phyloP scores from a whole-genome alignment of 2,113 vertebrate genomes.

The Myotis davidii region DNA sequence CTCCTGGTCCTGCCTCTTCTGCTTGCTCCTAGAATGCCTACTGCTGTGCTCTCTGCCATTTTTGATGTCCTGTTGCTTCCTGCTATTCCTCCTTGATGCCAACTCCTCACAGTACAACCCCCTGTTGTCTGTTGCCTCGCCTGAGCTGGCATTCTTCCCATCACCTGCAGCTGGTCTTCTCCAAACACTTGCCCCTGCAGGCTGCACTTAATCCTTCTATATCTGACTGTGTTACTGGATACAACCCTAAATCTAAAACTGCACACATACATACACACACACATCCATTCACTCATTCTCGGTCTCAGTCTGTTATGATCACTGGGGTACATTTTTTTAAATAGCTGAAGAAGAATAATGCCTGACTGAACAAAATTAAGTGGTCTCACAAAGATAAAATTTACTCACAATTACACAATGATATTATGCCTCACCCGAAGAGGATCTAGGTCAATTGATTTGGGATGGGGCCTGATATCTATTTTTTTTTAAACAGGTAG shows the following conservation, averaged over 20 bases:
- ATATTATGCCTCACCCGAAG: background rate
- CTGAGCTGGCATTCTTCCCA: slow-evolving; percentile 48
- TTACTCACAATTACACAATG: background rate
- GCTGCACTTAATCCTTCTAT: slow-evolving; percentile 52
- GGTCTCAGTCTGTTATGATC: background rate
- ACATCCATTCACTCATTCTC: background rate
- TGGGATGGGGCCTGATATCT: background rate
- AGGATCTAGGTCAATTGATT: slow-evolving; percentile 32
- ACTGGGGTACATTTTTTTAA: slow-evolving; percentile 35
- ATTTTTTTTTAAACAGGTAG: background rate
- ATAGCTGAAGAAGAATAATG: background rate
- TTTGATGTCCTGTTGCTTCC: background rate
- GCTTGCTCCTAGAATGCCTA: background rate
- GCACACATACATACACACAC: background rate
- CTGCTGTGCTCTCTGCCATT: background rate
- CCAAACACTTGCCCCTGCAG: slow-evolving; percentile 22
- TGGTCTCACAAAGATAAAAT: slow-evolving; percentile 30
- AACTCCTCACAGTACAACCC: background rate
- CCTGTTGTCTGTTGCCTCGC: slow-evolving; percentile 47
- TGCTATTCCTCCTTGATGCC: background rate
- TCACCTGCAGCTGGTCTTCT: slow-evolving; percentile 7
- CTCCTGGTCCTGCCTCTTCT: background rate
- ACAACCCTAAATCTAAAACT: slow-evolving; percentile 43
- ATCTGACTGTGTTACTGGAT: background rate
- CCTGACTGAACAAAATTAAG: background rate